Percentiles rank a stretch among this genome's conserved stretches.
These are phyloP conservation scores for Ivindomyrus marchei DNA, from an alignment of 2,113 vertebrate genomes.

Conservation along the genomic window DNA sequence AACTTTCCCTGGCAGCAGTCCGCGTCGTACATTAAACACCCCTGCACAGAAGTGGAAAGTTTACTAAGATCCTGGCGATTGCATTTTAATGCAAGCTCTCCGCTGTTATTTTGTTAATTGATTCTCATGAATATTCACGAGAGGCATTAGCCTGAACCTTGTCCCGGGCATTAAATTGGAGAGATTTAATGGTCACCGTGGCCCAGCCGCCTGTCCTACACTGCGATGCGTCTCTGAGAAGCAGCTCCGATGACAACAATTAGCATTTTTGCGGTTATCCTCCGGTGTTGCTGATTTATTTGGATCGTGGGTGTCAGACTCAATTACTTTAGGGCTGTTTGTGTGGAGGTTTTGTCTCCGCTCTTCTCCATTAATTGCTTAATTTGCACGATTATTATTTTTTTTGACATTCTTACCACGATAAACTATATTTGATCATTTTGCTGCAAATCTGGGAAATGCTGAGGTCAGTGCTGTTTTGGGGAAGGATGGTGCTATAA, in stretches of 20 bases:
- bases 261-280: neutral
- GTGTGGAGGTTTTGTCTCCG: neutral
- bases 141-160: neutral
- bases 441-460: neutral
- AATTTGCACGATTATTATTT: neutral
- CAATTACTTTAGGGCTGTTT: neutral
- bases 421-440: neutral
- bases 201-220: neutral
- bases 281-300: neutral
- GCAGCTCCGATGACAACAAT: neutral
- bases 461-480: neutral
- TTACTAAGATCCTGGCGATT: neutral
- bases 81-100: neutral
- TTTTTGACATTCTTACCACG: neutral
- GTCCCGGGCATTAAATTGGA: neutral
- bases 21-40: neutral
- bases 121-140: constrained; percentile 16
- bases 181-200: neutral
- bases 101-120: constrained; percentile 16
- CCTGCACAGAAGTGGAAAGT: constrained; percentile 2
- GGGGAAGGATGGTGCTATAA: neutral
- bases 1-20: neutral
- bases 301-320: neutral
- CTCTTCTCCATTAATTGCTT: neutral
- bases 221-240: neutral